Conservation (phyloP, 2,113 vertebrate genomes). For the Microcebus murinus region DNA sequence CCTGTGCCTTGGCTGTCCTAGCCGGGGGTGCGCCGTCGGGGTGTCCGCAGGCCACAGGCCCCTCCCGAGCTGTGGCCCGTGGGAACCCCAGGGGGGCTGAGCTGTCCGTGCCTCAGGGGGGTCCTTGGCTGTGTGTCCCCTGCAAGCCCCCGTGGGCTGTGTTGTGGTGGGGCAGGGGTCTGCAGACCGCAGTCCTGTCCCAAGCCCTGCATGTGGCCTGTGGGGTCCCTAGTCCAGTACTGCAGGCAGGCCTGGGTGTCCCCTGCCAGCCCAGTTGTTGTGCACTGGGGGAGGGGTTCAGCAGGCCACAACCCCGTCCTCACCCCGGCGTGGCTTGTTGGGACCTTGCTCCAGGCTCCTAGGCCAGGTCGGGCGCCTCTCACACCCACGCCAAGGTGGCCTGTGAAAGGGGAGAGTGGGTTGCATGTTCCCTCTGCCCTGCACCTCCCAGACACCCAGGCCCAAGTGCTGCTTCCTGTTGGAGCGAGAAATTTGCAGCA, state of each 20-base stretch:
- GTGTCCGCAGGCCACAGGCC: neutral
- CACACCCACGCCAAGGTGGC: neutral
- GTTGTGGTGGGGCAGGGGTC: neutral
- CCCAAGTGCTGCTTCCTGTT: constrained; percentile 59
- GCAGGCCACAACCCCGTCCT: neutral
- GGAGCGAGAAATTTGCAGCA: constrained; percentile 59
- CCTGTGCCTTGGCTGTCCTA: neutral
- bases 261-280: neutral
- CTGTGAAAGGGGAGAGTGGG: neutral
- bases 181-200: neutral
- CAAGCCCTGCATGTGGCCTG: neutral
- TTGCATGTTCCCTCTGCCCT: neutral
- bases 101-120: too few relatives aligned
- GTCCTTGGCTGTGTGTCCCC: neutral
- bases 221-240: neutral
- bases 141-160: neutral
- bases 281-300: neutral
- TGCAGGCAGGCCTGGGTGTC: neutral
- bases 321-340: neutral
- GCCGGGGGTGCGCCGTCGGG: neutral
- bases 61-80: neutral
- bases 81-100: neutral
- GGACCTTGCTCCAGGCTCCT: neutral
- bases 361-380: neutral
- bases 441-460: neutral